Evolutionary conservation across 2,888 invertebrate genomes (phyloP).

Genomic region (Linyphia triangularis): DNA sequence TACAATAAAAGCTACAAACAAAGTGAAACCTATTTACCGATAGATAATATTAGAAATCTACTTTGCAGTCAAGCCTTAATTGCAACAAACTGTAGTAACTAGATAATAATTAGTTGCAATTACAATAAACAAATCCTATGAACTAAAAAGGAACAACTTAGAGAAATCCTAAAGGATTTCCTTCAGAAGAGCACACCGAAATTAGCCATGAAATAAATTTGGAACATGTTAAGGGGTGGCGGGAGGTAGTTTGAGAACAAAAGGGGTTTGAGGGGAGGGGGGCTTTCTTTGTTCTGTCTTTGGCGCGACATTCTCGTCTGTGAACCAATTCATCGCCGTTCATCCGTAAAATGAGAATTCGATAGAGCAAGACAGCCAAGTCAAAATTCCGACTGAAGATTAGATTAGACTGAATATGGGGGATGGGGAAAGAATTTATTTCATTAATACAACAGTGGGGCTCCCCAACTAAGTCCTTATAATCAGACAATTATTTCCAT

Average conservation of each 20-base stretch:
- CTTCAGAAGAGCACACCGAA: background rate
- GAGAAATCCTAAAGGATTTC: too few species aligned
- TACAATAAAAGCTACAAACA: background rate
- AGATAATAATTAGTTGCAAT: background rate
- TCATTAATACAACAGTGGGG: constrained; percentile 25
- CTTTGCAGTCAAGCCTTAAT: background rate
- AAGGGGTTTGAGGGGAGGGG: background rate
- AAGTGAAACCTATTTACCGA: background rate
- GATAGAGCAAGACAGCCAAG: constrained; percentile 39
- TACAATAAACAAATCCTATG: background rate
- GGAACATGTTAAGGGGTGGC: background rate
- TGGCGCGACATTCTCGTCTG: constrained; percentile 8
- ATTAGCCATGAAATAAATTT: constrained; percentile 16
- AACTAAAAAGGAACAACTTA: background rate
- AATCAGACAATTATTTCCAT: constrained; percentile 33
- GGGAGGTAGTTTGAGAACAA: background rate
- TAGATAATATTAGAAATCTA: too few species aligned
- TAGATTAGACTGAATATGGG: constrained; percentile 23
- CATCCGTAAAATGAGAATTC: constrained; percentile 56
- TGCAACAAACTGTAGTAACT: background rate
- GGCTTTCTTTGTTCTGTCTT: background rate
- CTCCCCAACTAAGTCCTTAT: background rate
- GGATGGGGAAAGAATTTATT: constrained; percentile 31
- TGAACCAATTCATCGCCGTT: constrained; percentile 47
- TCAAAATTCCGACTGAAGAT: constrained; percentile 54